Percentiles rank a stretch among this genome's conserved stretches.
Evolutionary conservation across 2,888 invertebrate species (phyloP).

Genomic region (Pandemis heparana): DNA sequence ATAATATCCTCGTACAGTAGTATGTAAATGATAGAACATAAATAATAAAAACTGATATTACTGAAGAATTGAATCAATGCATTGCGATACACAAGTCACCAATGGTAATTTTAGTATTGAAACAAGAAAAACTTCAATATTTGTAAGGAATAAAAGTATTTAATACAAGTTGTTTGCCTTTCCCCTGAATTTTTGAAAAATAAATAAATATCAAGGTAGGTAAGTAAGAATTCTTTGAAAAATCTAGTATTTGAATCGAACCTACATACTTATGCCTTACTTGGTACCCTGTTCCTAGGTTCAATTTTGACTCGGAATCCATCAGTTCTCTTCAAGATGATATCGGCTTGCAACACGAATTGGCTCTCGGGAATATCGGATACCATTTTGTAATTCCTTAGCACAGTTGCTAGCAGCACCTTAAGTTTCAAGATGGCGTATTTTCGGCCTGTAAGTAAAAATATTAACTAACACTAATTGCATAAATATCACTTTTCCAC

Average conservation of each 20-base stretch:
- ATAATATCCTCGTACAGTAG: neutral
- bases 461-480: constrained; percentile 6
- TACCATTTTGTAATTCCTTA: constrained; percentile 88
- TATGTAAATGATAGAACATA: no score
- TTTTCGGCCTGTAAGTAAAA: constrained; percentile 86
- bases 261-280: constrained; percentile 44
- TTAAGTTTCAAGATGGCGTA: constrained; percentile 93
- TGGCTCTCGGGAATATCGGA: constrained; percentile 88
- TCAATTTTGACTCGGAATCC: constrained; percentile 90
- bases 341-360: constrained; percentile 89
- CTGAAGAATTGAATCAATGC: no score
- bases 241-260: no score
- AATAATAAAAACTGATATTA: no score
- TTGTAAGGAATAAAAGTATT: neutral
- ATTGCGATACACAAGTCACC: no score
- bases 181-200: neutral
- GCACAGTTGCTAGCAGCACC: constrained; percentile 89
- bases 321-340: constrained; percentile 90
- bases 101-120: no score
- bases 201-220: neutral
- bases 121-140: neutral
- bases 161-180: neutral
- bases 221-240: neutral
- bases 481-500: neutral
- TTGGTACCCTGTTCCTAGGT: constrained; percentile 81